phyloP scores from a whole-genome alignment of 2,113 vertebrate genomes.

The Platichthys stellatus region DNA sequence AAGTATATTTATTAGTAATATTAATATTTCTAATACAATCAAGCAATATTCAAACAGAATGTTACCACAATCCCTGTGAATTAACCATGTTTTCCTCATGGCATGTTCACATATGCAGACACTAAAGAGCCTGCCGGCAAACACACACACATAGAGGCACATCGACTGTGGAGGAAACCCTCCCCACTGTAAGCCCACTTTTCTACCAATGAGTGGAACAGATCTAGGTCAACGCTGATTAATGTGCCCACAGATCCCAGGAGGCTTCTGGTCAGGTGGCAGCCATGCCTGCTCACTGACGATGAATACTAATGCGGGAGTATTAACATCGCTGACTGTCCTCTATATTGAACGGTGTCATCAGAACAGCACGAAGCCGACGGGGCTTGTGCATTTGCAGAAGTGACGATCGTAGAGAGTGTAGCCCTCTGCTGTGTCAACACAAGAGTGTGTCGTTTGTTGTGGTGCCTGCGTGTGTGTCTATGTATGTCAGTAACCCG shows the following conservation, averaged over 20 bases:
- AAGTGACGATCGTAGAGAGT: background rate
- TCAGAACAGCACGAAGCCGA: background rate
- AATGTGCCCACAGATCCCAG: slow-evolving; percentile 75
- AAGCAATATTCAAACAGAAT: background rate
- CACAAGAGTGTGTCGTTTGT: slow-evolving; percentile 9
- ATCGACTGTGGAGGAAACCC: slow-evolving; percentile 65
- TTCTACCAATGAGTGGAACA: slow-evolving; percentile 71
- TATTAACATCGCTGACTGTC: slow-evolving; percentile 18
- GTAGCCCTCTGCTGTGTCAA: slow-evolving; percentile 29
- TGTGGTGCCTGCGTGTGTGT: background rate
- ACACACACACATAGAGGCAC: slow-evolving; percentile 31
- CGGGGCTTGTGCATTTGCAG: background rate
- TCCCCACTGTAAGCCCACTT: slow-evolving; percentile 62
- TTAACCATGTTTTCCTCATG: slow-evolving; percentile 24
- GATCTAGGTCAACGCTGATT: slow-evolving; percentile 84
- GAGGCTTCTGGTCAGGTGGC: slow-evolving; percentile 77
- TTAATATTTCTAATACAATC: too few species aligned
- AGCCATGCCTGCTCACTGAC: slow-evolving; percentile 42
- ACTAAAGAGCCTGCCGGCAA: slow-evolving; percentile 35
- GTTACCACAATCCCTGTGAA: slow-evolving; percentile 5
- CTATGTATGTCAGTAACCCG: background rate
- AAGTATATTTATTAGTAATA: too few species aligned
- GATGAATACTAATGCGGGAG: slow-evolving; percentile 60
- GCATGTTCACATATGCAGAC: slow-evolving; percentile 23
- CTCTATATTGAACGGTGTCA: background rate